Evolutionary conservation across 1,140 invertebrate species (phyloP).

Genomic region (Monochamus saltuarius): DNA sequence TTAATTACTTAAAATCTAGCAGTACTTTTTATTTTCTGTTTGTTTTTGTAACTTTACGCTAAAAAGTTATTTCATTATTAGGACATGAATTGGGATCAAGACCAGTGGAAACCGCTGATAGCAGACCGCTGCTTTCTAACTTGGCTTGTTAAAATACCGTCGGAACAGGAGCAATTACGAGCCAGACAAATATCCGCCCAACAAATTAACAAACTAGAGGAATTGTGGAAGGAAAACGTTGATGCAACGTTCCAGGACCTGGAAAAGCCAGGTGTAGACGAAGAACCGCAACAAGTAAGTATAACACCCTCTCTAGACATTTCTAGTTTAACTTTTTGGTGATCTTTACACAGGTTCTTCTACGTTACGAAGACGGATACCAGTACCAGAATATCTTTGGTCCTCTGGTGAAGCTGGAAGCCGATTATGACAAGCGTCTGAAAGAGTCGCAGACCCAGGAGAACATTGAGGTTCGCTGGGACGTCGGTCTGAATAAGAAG

Average conservation of each 20-base stretch:
- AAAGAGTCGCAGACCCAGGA: constrained; percentile 99
- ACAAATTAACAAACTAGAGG: constrained; percentile 97
- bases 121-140: constrained; percentile 93
- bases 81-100: constrained; percentile 99
- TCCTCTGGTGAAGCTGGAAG: constrained; percentile 94
- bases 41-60: background rate
- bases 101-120: constrained; percentile 98
- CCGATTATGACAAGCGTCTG: constrained; percentile 96
- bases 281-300: constrained; percentile 91
- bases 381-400: constrained; percentile 99
- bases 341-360: constrained; percentile 40
- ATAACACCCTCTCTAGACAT: background rate
- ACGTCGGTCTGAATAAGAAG: constrained; percentile 97
- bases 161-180: constrained; percentile 92
- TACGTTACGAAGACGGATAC: constrained; percentile 95
- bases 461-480: constrained; percentile 98
- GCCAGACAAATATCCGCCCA: constrained; percentile 94
- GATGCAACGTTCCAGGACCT: constrained; percentile 97
- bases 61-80: constrained; percentile 64
- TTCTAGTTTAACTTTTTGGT: background rate
- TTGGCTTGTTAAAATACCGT: constrained; percentile 96
- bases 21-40: constrained; percentile 2
- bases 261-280: constrained; percentile 96
- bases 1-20: background rate
- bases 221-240: constrained; percentile 98